Percentiles rank a stretch among this genome's conserved stretches.
phyloP scores from a whole-genome alignment of 2,113 vertebrate genomes.

The Macroglossus sobrinus region DNA sequence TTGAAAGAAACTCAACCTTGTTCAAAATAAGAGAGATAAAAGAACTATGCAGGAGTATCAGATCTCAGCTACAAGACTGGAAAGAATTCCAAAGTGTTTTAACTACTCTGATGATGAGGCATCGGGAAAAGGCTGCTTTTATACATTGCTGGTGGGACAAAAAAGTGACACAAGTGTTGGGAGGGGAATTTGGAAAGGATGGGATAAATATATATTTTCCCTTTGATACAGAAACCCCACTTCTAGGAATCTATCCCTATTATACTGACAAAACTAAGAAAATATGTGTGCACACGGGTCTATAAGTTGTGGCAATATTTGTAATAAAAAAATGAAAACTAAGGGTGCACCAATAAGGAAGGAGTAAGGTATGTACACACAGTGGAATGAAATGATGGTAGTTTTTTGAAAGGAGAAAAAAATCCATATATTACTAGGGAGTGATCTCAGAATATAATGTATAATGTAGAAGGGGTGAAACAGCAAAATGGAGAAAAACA shows the following conservation, averaged over 20 bases:
- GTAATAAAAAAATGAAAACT: not conserved
- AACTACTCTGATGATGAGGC: rapidly evolving
- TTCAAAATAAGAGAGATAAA: not conserved
- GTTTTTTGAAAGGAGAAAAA: not conserved
- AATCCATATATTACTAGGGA: not conserved
- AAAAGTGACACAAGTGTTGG: rapidly evolving
- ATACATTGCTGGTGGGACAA: rapidly evolving
- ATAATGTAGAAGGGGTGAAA: not conserved
- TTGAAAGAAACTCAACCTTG: not conserved
- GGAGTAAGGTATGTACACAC: not conserved
- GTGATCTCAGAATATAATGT: not conserved
- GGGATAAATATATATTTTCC: not conserved
- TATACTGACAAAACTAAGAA: not conserved
- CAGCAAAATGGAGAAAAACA: not conserved
- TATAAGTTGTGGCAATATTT: not conserved
- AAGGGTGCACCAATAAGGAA: not conserved
- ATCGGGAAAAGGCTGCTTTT: rapidly evolving
- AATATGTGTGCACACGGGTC: not conserved
- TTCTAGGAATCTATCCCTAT: not conserved
- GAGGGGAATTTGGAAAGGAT: not conserved
- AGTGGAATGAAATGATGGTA: not conserved
- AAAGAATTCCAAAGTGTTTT: not conserved
- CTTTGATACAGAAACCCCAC: not conserved
- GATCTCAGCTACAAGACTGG: not conserved
- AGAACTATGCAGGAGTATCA: not conserved